Percentiles rank a stretch among this genome's conserved stretches.
phyloP scores from a whole-genome alignment of 2,888 invertebrate species.

The Octodonta nipae region DNA sequence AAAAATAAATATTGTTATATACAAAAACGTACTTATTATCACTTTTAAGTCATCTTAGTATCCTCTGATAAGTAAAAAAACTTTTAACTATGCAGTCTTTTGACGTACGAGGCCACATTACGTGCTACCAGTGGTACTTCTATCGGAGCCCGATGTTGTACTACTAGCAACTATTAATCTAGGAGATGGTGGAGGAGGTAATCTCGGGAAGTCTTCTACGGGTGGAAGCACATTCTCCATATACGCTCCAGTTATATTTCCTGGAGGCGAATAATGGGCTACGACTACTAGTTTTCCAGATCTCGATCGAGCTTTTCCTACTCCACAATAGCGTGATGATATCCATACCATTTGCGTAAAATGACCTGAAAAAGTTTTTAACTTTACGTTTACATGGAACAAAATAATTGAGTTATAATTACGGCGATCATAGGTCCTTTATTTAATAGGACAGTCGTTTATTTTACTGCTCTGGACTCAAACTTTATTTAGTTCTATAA shows the following conservation, averaged over 20 bases:
- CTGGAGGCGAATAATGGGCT: constrained; percentile 71
- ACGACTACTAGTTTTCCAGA: constrained; percentile 72
- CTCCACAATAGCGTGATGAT: constrained; percentile 59
- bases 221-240: constrained; percentile 66
- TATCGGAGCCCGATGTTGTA: constrained; percentile 19
- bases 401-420: too few relatives aligned
- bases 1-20: too few relatives aligned
- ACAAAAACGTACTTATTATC: too few relatives aligned
- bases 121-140: constrained; percentile 11
- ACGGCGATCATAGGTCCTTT: too few relatives aligned
- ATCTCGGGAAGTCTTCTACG: constrained; percentile 35
- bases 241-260: constrained; percentile 61
- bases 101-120: too few relatives aligned
- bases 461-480: too few relatives aligned
- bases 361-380: constrained; percentile 58
- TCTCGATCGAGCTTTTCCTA: constrained; percentile 65
- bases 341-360: constrained; percentile 82
- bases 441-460: too few relatives aligned
- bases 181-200: constrained; percentile 14
- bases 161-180: constrained; percentile 14
- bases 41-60: too few relatives aligned
- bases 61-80: too few relatives aligned
- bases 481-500: too few relatives aligned
- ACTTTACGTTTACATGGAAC: too few relatives aligned
- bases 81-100: too few relatives aligned